Evolutionary conservation across 2,888 invertebrate species (phyloP).

Genomic region (Elmis aenea): DNA sequence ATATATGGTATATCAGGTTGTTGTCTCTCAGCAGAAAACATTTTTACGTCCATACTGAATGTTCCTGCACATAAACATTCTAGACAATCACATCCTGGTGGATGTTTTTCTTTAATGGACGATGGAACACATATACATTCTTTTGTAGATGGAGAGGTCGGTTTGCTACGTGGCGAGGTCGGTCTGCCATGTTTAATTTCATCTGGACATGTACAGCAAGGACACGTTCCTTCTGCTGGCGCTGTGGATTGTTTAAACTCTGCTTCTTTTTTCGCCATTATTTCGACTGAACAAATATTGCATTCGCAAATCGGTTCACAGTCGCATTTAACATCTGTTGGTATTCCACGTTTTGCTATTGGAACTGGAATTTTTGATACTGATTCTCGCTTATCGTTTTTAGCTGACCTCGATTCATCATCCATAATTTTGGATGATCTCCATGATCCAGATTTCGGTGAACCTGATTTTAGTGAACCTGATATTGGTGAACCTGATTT

Average conservation of each 20-base stretch:
- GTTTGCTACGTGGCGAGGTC: neutral
- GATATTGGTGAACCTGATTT: neutral
- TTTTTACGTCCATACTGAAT: no score
- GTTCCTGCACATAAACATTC: conserved; percentile 22
- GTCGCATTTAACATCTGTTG: conserved; percentile 1
- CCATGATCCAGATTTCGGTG: no score
- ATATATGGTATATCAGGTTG: no score
- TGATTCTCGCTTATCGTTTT: neutral
- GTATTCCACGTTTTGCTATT: neutral
- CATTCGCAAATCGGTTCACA: conserved; percentile 1
- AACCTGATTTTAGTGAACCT: neutral
- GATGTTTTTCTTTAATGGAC: conserved; percentile 7
- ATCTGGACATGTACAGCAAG: neutral
- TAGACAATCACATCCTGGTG: conserved; percentile 21
- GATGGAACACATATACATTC: neutral
- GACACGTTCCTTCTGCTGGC: conserved; percentile 1
- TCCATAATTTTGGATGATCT: no score
- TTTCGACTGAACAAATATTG: conserved; percentile 3
- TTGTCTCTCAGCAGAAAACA: no score
- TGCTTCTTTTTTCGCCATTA: conserved; percentile 1
- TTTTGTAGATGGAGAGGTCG: neutral
- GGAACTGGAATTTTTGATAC: conserved; percentile 2
- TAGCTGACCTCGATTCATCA: neutral
- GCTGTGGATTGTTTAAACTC: neutral
- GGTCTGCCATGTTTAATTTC: neutral